Evolutionary conservation across 2,113 vertebrate genomes (phyloP), one percentile per base, ranked within the genome.

Genomic region (Phodopus roborovskii): DNA sequence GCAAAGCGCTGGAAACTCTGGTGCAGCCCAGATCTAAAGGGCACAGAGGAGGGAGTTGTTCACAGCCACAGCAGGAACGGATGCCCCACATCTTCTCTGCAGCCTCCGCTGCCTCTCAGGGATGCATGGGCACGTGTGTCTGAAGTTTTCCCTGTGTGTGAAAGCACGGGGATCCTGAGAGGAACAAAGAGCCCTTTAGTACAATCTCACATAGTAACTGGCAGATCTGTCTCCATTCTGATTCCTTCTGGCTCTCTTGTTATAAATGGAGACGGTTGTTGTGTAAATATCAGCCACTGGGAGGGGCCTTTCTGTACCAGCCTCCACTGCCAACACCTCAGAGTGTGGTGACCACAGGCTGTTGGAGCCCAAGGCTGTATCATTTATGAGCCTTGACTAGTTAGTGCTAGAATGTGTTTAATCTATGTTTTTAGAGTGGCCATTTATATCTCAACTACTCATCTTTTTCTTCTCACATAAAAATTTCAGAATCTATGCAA

Each of bases 361-460:
- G 8, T 39, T 68, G 84, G 84, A 90, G 58, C 6, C 1, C 13
- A 42, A 53, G 88, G 68, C 7, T 79, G 84, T 79, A 20, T 56
- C 64, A 73, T 88, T 73, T 90, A 50, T 82, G 58, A 48, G 5
- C 16, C 13, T 86, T 36, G 58, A 22, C 71, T 66, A 92, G 78
- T 90, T 79, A 88, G n/a, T 89, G 24, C 20, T 30, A 82, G 70
- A 73, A 78, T 83, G 66, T 74, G 42, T 92, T 95, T 84, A 94
- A 64, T 92, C 56, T 81, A 16, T 22, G 11, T 19, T 93, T 92
- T 89, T 73, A 82, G 33, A 88, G 45, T 95, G 83, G 45, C 62
- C 92, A 24, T 90, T 60, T 94, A 36, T 87, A 28, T 68, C n/a
- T 93, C 73, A 68, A 68, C 77, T 62, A 50, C n/a, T 96, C 78